Evolutionary conservation across 1,140 invertebrate species (phyloP), one percentile per base, ranked within the genome.

Genomic region (Conus ventricosus): DNA sequence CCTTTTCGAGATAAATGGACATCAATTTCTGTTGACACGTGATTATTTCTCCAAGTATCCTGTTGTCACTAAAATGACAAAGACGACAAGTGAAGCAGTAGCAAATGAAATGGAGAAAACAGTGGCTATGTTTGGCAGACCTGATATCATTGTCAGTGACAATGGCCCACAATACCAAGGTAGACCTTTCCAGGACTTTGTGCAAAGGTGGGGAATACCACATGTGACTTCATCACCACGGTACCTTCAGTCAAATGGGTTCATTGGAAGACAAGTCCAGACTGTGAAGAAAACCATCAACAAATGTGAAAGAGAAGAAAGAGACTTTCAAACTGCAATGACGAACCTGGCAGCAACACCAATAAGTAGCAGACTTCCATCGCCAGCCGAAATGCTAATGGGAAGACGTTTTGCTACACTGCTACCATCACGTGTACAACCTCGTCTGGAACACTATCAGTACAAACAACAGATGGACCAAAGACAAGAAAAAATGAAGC

Each of bases 61-160:
- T 39, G 80, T 85, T 27, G 55, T 85, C 39, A 53, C 13, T 7
- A 15, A 85, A 20, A 51, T 85, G 63, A 23, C 23, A 63, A 67
- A 67, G 17, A 51, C 55, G 4, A 83, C 78, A 5, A 76, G 75
- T 54, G 25, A 39, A 54, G 27, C 67, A 10, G 53, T 84, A 23
- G 57, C 63, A 27, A 15, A 27, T 23, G 88, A 84, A 76, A 27
- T 88, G 27, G 55, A 67, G 55, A n/a, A 75, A 53, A 84, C 84
- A 23, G 67, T 63, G n/a, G 84, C 88, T 4, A 25, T 84, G 27
- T 76, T 84, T 13, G 60, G 81, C 20, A 84, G n/a, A n/a, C 81
- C 80, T 27, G 80, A 84, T 13, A 54, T 67, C 80, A 89, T 90
- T 27, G 67, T 90, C 23, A 89, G n/a, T 39, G 83, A 90, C 75